A percentile compares a stretch with the other conserved stretches of the same genome.
Evolutionary conservation across 2,113 vertebrate genomes (phyloP).

Genomic region (Electrona antarctica): DNA sequence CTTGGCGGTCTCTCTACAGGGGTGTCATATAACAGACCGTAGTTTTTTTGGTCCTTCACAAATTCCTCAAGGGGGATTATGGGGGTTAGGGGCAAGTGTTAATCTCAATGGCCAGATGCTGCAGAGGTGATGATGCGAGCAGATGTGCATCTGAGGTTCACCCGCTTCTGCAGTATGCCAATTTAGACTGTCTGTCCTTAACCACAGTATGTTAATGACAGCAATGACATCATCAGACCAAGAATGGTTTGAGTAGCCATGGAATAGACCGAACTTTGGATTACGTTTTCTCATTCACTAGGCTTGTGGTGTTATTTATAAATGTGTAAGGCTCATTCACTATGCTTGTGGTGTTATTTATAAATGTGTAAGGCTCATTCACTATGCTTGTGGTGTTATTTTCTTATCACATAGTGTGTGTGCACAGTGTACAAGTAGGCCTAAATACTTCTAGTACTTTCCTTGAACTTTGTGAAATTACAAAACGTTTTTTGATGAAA

Average conservation of each 20-base stretch:
- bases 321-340: not conserved
- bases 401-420: conserved; percentile 56
- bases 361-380: not conserved
- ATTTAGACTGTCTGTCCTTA: conserved; percentile 3
- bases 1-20: conserved; percentile 40
- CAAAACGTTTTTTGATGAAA: conserved; percentile 32
- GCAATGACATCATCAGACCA: not conserved
- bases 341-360: conserved; percentile 7
- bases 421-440: conserved; percentile 28
- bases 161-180: conserved; percentile 8
- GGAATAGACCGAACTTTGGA: not conserved
- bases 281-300: too few relatives aligned
- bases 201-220: not conserved
- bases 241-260: not conserved
- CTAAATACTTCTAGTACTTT: conserved; percentile 7
- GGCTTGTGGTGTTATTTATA: too few relatives aligned
- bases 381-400: not conserved
- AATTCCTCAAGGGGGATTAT: conserved; percentile 55
- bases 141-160: conserved; percentile 64
- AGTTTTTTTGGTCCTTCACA: conserved; percentile 50
- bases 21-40: conserved; percentile 57
- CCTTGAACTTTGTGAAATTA: conserved; percentile 21
- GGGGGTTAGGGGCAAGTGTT: conserved; percentile 61
- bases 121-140: conserved; percentile 65
- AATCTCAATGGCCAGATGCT: conserved; percentile 70